These are phyloP conservation scores for Anaspis maculata DNA, from an alignment of 2,888 invertebrate species.

Conservation along the genomic window DNA sequence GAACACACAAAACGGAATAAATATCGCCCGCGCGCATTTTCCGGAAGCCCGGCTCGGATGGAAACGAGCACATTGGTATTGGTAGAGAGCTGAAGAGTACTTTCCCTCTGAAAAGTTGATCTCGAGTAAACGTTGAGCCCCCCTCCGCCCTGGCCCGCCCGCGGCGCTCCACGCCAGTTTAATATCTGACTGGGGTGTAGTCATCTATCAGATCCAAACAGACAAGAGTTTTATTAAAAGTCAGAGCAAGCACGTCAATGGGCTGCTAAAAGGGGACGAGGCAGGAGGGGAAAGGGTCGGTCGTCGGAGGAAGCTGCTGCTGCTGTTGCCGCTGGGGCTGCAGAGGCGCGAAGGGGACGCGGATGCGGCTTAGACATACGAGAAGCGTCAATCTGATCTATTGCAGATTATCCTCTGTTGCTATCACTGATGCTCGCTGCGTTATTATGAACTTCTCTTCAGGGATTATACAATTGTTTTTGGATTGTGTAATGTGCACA, in stretches of 20 bases:
- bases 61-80: slow-evolving; percentile 16
- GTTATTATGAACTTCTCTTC: slow-evolving; percentile 17
- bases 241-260: slow-evolving; percentile 44
- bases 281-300: slow-evolving; percentile 7
- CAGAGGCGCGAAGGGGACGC: slow-evolving; percentile 11
- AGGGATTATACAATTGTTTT: slow-evolving; percentile 11
- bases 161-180: slow-evolving; percentile 33
- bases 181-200: slow-evolving; percentile 48
- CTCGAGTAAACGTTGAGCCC: slow-evolving; percentile 27
- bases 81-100: slow-evolving; percentile 24
- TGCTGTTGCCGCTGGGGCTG: no score
- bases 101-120: slow-evolving; percentile 32
- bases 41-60: slow-evolving; percentile 14
- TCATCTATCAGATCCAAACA: slow-evolving; percentile 50
- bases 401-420: slow-evolving; percentile 19
- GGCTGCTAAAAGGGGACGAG: slow-evolving; percentile 24
- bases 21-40: slow-evolving; percentile 20
- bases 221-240: slow-evolving; percentile 51
- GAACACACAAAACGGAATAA: slow-evolving; percentile 26
- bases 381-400: slow-evolving; percentile 26
- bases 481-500: no score
- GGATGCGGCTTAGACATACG: slow-evolving; percentile 23
- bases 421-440: no score
- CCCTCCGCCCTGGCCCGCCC: slow-evolving; percentile 19
- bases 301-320: slow-evolving; percentile 2